A percentile compares a stretch with the other conserved stretches of the same genome.
phyloP scores from a whole-genome alignment of 2,888 invertebrate genomes.

The Nephrocerus scutellatus region DNA sequence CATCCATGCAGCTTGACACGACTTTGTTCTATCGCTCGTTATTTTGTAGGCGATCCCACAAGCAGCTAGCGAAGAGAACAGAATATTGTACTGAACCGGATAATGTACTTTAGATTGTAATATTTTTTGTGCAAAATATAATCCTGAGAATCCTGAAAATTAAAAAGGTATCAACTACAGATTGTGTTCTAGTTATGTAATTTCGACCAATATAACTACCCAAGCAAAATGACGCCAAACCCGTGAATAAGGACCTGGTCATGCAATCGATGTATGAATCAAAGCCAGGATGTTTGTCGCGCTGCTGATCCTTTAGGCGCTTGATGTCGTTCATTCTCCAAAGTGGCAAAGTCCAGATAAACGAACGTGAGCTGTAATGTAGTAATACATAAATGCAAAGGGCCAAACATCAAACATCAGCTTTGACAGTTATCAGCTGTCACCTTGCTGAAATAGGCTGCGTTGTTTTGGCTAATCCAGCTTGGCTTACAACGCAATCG shows the following conservation, averaged over 20 bases:
- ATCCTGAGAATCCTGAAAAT: slow-evolving; percentile 45
- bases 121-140: slow-evolving; percentile 46
- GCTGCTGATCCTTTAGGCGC: slow-evolving; percentile 45
- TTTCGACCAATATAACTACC: slow-evolving; percentile 27
- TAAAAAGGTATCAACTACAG: background rate
- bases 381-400: too few species aligned
- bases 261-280: slow-evolving; percentile 49
- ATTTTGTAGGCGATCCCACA: slow-evolving; percentile 42
- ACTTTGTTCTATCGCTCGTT: slow-evolving; percentile 42
- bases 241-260: slow-evolving; percentile 47
- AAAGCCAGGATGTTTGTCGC: slow-evolving; percentile 47
- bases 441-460: too few species aligned
- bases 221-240: slow-evolving; percentile 47
- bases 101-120: slow-evolving; percentile 41
- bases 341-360: too few species aligned
- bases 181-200: slow-evolving; percentile 10
- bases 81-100: slow-evolving; percentile 39
- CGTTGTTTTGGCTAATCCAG: too few species aligned
- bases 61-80: slow-evolving; percentile 41
- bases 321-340: slow-evolving; percentile 49
- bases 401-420: too few species aligned
- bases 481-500: too few species aligned
- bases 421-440: too few species aligned
- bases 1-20: slow-evolving; percentile 50
- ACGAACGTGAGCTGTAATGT: too few species aligned